These are phyloP conservation scores for Eupelmus urozonus DNA, from an alignment of 2,888 invertebrate species.

Conservation along the genomic window DNA sequence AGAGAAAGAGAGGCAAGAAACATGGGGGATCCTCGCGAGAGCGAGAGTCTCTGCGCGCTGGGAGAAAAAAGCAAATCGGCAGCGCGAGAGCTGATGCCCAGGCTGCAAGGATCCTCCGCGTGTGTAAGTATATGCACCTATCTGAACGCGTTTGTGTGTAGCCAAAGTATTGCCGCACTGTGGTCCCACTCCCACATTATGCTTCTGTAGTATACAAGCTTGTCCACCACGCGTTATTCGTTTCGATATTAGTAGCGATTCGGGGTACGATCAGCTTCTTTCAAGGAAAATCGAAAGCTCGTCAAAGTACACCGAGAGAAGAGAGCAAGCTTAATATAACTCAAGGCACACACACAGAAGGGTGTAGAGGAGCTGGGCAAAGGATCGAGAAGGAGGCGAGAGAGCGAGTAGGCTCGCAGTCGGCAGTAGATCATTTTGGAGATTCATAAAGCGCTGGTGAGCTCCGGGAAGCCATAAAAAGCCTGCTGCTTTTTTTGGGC, in stretches of 20 bases:
- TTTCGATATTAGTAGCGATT: neutral
- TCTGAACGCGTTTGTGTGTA: neutral
- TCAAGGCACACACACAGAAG: neutral
- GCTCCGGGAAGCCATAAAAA: conserved; percentile 54
- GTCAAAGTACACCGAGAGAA: too few species aligned
- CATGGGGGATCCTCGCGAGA: conserved; percentile 62
- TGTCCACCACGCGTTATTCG: neutral
- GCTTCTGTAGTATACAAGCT: neutral
- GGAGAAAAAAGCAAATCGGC: conserved; percentile 15
- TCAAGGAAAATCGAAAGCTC: too few species aligned
- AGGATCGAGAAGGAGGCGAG: neutral
- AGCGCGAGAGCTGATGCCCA: conserved; percentile 52
- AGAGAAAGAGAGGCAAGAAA: conserved; percentile 66
- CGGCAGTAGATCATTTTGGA: conserved; percentile 49
- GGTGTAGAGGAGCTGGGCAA: neutral
- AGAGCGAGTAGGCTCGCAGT: neutral
- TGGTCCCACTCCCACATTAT: conserved; percentile 6
- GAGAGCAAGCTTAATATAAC: too few species aligned
- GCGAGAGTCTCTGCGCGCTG: too few species aligned
- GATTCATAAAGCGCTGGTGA: conserved; percentile 10
- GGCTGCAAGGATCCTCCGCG: conserved; percentile 45
- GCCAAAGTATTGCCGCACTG: neutral
- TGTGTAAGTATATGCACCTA: neutral
- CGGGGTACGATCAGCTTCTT: neutral
- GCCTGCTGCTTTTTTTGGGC: neutral